These are phyloP conservation scores for Camelus dromedarius DNA, from an alignment of 2,113 vertebrate species.

Conservation along the genomic window DNA sequence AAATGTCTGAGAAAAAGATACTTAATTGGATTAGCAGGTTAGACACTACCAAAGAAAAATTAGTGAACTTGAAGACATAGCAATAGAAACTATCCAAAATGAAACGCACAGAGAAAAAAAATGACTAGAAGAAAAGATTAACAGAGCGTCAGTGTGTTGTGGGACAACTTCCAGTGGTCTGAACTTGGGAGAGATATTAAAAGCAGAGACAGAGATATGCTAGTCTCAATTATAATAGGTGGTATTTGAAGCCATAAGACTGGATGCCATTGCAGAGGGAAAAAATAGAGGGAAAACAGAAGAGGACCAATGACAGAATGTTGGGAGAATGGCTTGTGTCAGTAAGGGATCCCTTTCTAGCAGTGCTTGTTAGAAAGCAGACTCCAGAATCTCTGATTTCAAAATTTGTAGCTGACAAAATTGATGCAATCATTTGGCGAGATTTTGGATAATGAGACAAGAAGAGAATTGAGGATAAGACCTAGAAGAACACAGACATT, in stretches of 20 bases:
- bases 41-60: background rate
- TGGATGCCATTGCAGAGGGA: background rate
- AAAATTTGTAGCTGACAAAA: background rate
- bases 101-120: background rate
- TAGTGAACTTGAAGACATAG: background rate
- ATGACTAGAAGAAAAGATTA: background rate
- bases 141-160: background rate
- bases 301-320: background rate
- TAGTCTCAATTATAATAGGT: background rate
- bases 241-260: background rate
- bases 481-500: too few relatives aligned
- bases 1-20: background rate
- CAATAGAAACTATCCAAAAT: background rate
- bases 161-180: background rate
- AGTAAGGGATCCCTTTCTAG: background rate
- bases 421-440: too few relatives aligned
- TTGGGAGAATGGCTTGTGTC: background rate
- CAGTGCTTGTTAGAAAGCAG: slow-evolving; percentile 6
- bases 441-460: too few relatives aligned
- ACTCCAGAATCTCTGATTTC: background rate
- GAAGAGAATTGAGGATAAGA: too few relatives aligned
- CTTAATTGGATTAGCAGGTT: background rate
- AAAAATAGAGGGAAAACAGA: background rate
- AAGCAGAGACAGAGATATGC: background rate
- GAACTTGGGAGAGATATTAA: background rate